A percentile compares a stretch with the other conserved stretches of the same genome.
Evolutionary conservation across 2,113 vertebrate species (phyloP).

Genomic region (Vanacampus margaritifer): DNA sequence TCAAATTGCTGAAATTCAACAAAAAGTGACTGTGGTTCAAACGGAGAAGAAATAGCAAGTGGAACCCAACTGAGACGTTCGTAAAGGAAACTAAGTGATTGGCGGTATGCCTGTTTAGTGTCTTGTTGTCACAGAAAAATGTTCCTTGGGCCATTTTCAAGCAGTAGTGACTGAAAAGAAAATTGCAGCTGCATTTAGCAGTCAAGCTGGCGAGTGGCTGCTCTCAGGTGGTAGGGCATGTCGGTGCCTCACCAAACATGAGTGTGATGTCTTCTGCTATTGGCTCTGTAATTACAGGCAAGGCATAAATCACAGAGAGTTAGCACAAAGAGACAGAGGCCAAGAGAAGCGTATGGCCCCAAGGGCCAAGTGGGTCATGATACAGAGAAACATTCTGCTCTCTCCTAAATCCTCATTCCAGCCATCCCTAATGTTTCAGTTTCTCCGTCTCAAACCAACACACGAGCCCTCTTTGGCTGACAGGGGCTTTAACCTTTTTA

Average conservation of each 20-base stretch:
- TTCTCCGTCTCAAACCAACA: conserved; percentile 18
- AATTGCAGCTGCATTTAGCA: conserved; percentile 54
- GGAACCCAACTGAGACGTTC: conserved; percentile 21
- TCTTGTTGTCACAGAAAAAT: conserved; percentile 64
- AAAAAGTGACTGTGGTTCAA: conserved; percentile 33
- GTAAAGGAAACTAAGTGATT: conserved; percentile 51
- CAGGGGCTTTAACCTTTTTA: conserved; percentile 24
- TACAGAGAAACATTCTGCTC: conserved; percentile 48
- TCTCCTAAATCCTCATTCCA: conserved; percentile 26
- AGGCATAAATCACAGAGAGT: conserved; percentile 58
- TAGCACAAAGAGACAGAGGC: conserved; percentile 5
- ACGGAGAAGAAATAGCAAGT: conserved; percentile 11
- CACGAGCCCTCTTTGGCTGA: conserved; percentile 11
- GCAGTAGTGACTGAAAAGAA: conserved; percentile 58
- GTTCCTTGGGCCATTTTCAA: conserved; percentile 46
- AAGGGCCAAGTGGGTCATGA: conserved; percentile 39
- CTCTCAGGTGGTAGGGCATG: conserved; percentile 61
- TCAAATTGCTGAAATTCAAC: conserved; percentile 17
- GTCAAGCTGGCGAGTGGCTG: conserved; percentile 26
- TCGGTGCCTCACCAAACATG: conserved; percentile 58
- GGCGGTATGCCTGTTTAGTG: conserved; percentile 30
- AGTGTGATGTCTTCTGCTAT: conserved; percentile 54
- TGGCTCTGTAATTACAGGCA: conserved; percentile 62
- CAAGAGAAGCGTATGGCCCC: conserved; percentile 11
- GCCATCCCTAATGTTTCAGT: not conserved